phyloP scores from a whole-genome alignment of 2,797 vertebrate genomes.

The Aselliscus stoliczkanus region DNA sequence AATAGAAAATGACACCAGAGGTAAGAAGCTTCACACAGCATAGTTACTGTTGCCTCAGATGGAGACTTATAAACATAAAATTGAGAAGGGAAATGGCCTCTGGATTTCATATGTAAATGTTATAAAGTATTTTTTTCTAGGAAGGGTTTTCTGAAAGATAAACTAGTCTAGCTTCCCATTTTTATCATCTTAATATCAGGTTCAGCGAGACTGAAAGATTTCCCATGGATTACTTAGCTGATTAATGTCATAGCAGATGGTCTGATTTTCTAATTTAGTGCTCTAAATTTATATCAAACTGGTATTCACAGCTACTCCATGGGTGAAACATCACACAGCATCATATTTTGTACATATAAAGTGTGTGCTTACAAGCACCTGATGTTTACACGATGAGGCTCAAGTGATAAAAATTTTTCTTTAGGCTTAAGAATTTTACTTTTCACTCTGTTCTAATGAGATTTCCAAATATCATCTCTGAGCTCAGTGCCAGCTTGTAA shows the following conservation, averaged over 20 bases:
- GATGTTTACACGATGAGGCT: neutral
- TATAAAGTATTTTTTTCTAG: neutral
- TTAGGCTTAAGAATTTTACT: neutral
- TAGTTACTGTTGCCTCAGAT: neutral
- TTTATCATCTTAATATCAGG: neutral
- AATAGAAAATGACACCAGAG: constrained; percentile 96
- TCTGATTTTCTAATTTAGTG: constrained; percentile 48
- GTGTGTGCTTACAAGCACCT: neutral
- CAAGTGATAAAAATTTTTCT: neutral
- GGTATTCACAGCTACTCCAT: neutral
- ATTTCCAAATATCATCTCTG: neutral
- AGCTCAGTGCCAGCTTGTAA: neutral
- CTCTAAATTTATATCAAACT: constrained; percentile 56
- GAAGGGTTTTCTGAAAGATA: neutral
- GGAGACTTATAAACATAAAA: neutral
- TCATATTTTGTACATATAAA: neutral
- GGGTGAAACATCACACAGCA: neutral
- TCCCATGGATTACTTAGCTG: constrained; percentile 24
- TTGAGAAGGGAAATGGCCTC: neutral
- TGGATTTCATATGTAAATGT: neutral
- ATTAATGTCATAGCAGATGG: constrained; percentile 62
- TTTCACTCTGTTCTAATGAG: neutral
- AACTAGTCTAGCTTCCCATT: neutral
- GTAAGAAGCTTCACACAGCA: constrained; percentile 74
- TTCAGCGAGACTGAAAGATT: neutral